Percentiles rank a stretch among this genome's conserved stretches.
These are phyloP conservation scores for Odontesthes bonariensis DNA, from an alignment of 2,113 vertebrate species.

Conservation along the genomic window DNA sequence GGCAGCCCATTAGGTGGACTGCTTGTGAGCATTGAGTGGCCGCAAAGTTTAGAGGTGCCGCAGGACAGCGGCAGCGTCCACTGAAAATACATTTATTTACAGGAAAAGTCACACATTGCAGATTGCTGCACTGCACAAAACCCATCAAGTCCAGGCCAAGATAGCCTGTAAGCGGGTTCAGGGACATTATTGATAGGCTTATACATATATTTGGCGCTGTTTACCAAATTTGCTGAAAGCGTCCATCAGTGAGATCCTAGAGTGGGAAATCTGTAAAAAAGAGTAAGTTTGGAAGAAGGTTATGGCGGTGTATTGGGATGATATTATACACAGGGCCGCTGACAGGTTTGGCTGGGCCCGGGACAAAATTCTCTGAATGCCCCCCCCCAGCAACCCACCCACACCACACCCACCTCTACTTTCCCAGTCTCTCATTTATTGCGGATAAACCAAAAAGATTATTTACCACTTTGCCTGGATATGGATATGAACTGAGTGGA, in stretches of 20 bases:
- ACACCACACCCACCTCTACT: too few species aligned
- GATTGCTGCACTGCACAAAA: background rate
- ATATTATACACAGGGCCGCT: too few species aligned
- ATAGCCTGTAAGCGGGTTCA: too few species aligned
- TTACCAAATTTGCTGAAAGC: background rate
- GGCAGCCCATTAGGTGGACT: slow-evolving; percentile 2
- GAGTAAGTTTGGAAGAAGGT: too few species aligned
- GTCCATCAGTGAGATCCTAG: background rate
- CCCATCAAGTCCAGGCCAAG: background rate
- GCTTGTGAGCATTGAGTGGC: background rate
- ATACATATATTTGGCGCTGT: background rate
- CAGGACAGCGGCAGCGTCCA: background rate
- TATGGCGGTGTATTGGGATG: too few species aligned
- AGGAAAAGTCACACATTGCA: background rate
- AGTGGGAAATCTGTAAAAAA: background rate
- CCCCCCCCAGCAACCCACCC: too few species aligned
- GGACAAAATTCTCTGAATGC: too few species aligned
- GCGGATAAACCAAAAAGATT: too few species aligned
- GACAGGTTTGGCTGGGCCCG: too few species aligned
- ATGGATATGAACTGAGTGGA: too few species aligned
- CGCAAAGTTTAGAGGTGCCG: background rate
- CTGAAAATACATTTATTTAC: background rate
- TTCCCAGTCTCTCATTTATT: too few species aligned
- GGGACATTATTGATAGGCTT: background rate
- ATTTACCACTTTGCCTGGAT: too few species aligned